A percentile compares a stretch with the other conserved stretches of the same genome.
These are phyloP conservation scores for Brachionus plicatilis DNA, from an alignment of 1,140 invertebrate genomes.

Conservation along the genomic window DNA sequence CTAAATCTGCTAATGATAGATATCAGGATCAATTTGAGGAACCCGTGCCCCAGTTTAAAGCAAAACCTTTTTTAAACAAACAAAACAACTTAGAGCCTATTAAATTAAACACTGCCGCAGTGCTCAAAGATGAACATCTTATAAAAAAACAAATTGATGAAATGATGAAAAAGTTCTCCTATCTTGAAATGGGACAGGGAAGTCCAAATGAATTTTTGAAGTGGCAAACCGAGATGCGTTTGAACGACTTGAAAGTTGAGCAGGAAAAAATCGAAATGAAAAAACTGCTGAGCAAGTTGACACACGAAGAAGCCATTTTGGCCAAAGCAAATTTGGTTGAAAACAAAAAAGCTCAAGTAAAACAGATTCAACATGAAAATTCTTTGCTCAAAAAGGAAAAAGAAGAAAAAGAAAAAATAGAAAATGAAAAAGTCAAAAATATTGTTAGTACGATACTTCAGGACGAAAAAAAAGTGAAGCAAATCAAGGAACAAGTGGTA, in stretches of 20 bases:
- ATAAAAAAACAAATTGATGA: slow-evolving; percentile 52
- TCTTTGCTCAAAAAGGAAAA: neutral
- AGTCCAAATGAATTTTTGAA: slow-evolving; percentile 51
- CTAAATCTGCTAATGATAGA: neutral
- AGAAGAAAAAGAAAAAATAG: slow-evolving; percentile 10
- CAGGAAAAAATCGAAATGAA: slow-evolving; percentile 50
- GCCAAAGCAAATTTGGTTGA: slow-evolving; percentile 49
- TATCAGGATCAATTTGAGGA: neutral
- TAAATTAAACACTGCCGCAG: slow-evolving; percentile 54
- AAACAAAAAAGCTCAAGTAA: slow-evolving; percentile 50
- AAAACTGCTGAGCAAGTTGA: slow-evolving; percentile 52
- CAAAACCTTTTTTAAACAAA: slow-evolving; percentile 10
- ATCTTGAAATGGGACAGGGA: slow-evolving; percentile 50
- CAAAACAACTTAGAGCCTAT: slow-evolving; percentile 50
- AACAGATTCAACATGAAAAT: slow-evolving; percentile 52
- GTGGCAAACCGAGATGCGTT: slow-evolving; percentile 53
- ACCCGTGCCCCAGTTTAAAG: neutral
- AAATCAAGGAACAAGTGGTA: slow-evolving; percentile 40
- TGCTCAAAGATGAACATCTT: slow-evolving; percentile 53
- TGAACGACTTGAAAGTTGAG: slow-evolving; percentile 49
- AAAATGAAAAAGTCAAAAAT: slow-evolving; percentile 21
- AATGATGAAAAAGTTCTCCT: slow-evolving; percentile 21
- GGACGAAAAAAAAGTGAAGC: slow-evolving; percentile 53
- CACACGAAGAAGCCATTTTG: slow-evolving; percentile 55
- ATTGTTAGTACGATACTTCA: slow-evolving; percentile 47